Conservation (phyloP, 2,113 vertebrate species). For the Ranitomeya variabilis region DNA sequence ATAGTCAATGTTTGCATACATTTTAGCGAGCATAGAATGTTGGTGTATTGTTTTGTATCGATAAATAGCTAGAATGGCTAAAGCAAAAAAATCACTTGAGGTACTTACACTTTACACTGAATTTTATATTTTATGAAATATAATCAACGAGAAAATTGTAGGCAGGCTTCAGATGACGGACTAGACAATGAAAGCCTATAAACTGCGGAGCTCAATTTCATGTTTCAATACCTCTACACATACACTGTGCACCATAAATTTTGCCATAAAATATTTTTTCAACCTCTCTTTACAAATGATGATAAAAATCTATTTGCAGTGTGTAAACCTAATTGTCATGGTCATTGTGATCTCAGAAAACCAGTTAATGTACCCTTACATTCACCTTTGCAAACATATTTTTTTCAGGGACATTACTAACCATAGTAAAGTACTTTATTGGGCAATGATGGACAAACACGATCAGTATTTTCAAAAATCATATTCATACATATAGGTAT, state of each 20-base stretch:
- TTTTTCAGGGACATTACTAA: slow-evolving; percentile 13
- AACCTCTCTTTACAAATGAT: slow-evolving; percentile 46
- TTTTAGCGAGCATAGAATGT: too few species aligned
- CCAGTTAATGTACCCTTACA: slow-evolving; percentile 60
- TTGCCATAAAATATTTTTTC: slow-evolving; percentile 43
- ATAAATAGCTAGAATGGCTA: slow-evolving; percentile 13
- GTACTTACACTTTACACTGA: not conserved
- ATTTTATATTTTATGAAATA: not conserved
- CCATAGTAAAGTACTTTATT: not conserved
- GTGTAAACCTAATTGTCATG: not conserved
- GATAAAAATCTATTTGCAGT: slow-evolving; percentile 57
- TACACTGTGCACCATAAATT: slow-evolving; percentile 27
- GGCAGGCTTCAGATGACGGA: not conserved
- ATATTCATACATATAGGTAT: too few species aligned
- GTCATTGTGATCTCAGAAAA: slow-evolving; percentile 65
- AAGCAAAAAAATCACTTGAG: not conserved
- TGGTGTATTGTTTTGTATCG: not conserved
- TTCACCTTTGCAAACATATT: slow-evolving; percentile 69
- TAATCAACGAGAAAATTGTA: slow-evolving; percentile 24
- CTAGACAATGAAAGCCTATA: slow-evolving; percentile 23
- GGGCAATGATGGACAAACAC: not conserved
- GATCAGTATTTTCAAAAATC: not conserved
- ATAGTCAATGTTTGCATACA: too few species aligned
- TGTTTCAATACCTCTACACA: slow-evolving; percentile 51
- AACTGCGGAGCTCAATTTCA: slow-evolving; percentile 43